A percentile compares a stretch with the other conserved stretches of the same genome.
These are phyloP conservation scores for Pterocles orientalis DNA, from an alignment of 2,113 vertebrate genomes.

Conservation along the genomic window DNA sequence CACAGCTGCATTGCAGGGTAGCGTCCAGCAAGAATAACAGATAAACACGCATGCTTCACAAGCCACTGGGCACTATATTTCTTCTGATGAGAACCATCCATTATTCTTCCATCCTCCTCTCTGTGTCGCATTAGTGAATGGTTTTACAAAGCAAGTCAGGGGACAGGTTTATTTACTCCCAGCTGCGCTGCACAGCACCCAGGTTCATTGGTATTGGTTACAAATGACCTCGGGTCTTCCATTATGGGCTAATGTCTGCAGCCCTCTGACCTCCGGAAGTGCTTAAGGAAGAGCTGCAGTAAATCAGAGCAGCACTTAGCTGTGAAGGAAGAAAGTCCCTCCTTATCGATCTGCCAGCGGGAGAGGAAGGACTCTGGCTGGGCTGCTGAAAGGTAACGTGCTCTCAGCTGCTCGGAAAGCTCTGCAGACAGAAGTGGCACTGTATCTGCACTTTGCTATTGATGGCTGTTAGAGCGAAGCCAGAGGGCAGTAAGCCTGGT, in stretches of 20 bases:
- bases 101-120: slow-evolving; percentile 34
- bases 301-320: slow-evolving; percentile 67
- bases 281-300: slow-evolving; percentile 73
- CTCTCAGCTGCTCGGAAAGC: background rate
- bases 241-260: slow-evolving; percentile 68
- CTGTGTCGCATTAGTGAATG: background rate
- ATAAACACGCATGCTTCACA: background rate
- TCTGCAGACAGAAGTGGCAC: background rate
- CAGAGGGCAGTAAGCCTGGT: accelerated
- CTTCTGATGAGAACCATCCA: slow-evolving; percentile 26
- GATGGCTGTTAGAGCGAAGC: background rate
- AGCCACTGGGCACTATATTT: slow-evolving; percentile 45
- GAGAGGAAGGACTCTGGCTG: slow-evolving; percentile 5
- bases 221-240: slow-evolving; percentile 63
- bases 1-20: background rate
- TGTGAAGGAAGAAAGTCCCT: background rate
- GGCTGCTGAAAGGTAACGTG: background rate
- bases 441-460: background rate
- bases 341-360: slow-evolving; percentile 52
- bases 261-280: slow-evolving; percentile 81
- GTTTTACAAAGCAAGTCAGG: slow-evolving; percentile 7
- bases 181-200: background rate
- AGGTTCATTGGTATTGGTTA: slow-evolving; percentile 17
- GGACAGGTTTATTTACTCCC: slow-evolving; percentile 52
- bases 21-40: slow-evolving; percentile 39